Evolutionary conservation across 2,113 vertebrate genomes (phyloP).

Genomic region (Menidia beryllina): DNA sequence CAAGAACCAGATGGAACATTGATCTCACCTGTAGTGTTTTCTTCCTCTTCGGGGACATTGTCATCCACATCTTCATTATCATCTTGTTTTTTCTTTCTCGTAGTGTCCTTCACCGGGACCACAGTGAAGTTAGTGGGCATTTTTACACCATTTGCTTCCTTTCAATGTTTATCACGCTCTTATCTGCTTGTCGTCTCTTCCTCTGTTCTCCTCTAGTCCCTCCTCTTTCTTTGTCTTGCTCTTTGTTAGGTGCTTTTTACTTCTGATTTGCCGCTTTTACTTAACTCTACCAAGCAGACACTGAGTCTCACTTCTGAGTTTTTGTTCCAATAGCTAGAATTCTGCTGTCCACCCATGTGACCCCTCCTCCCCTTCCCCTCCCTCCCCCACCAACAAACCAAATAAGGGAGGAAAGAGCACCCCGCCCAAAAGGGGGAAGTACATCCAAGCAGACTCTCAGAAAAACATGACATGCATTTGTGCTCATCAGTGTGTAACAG

Average conservation of each 20-base stretch:
- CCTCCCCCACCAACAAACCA: slow-evolving; percentile 55
- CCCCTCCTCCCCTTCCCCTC: slow-evolving; percentile 40
- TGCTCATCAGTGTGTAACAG: slow-evolving; percentile 38
- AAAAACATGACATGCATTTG: slow-evolving; percentile 58
- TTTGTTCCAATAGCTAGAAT: slow-evolving; percentile 69
- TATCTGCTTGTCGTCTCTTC: slow-evolving; percentile 31
- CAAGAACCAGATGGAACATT: not conserved
- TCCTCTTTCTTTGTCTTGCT: slow-evolving; percentile 17
- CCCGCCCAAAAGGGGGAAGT: slow-evolving; percentile 74
- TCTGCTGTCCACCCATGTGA: slow-evolving; percentile 78
- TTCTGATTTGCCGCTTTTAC: slow-evolving; percentile 18
- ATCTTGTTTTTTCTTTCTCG: slow-evolving; percentile 33
- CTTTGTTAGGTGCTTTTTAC: slow-evolving; percentile 19
- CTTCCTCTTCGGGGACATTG: slow-evolving; percentile 65
- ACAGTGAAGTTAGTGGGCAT: slow-evolving; percentile 87
- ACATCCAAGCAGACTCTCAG: slow-evolving; percentile 38
- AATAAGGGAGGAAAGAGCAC: slow-evolving; percentile 75
- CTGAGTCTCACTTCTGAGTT: slow-evolving; percentile 62
- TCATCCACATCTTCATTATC: slow-evolving; percentile 71
- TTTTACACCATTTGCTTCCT: slow-evolving; percentile 77
- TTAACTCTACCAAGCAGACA: slow-evolving; percentile 32
- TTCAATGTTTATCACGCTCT: slow-evolving; percentile 51
- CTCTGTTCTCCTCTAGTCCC: slow-evolving; percentile 6
- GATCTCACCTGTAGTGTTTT: slow-evolving; percentile 64
- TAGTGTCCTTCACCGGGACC: slow-evolving; percentile 79